Base-by-base conservation (phyloP, 64 coral and sea anemone species). In the Platygyra sinensis region DNA sequence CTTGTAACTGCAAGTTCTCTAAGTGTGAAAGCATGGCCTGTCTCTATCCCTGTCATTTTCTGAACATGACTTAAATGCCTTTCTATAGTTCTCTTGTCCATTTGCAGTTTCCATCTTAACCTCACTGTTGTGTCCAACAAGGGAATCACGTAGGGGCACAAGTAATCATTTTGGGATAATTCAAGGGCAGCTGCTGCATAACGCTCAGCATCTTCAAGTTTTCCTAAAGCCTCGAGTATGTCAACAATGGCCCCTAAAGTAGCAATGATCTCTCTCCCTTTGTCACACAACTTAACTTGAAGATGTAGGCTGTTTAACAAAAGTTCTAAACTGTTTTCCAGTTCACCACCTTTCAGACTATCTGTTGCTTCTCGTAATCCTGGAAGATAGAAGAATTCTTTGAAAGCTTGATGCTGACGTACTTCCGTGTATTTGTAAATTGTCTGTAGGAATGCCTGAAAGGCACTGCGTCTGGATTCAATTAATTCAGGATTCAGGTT, bases 301-400 rank as follows among this genome's bases (percentile, higher is more conserved):
- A 99, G 91, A 25, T 99, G 97, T 8, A 99, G 54, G 2, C 82
- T 92, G 87, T 99, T 99, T 83, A 93, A 62, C 0, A 96, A 86
- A 52, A 96, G 86, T 80, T 87, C 79, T 79, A 99, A 76, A 14
- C 90, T 81, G 78, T 93, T 78, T 28, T 84, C 77, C 30, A 95
- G 88, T 87, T 93, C 86, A 5, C 97, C 94, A 59, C 94, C 94
- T 71, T 92, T 88, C 55, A 99, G 93, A 59, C 86, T 52, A 30
- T 91, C 80, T 29, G 82, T 91, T 16, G 94, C 97, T 75, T 91
- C 75, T 89, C 86, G 75, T 32, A 99, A 60, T 39, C 80, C 88
- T 36, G 94, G 87, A 10, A 96, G 51, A 73, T 96, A 99, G 67
- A 99, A 99, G 73, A 99, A 99, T 52, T 96, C 94, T 71, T 93